A percentile compares a stretch with the other conserved stretches of the same genome.
phyloP scores from a whole-genome alignment of 2,797 vertebrate genomes.

The Falco biarmicus region DNA sequence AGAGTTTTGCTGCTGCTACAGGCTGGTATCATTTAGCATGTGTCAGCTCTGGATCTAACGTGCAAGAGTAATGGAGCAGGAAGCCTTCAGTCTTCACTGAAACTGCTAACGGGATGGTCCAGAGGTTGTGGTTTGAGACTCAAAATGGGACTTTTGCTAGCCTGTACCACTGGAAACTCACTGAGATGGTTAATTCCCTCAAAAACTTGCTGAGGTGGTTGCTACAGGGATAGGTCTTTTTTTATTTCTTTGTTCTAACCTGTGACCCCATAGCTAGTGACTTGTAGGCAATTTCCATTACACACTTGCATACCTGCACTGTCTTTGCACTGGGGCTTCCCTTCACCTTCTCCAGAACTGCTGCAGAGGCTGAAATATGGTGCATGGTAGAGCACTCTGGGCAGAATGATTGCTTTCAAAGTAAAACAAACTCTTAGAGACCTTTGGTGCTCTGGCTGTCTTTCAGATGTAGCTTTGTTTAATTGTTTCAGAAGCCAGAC shows the following conservation, averaged over 20 bases:
- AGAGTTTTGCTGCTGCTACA: conserved; percentile 9
- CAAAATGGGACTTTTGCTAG: background rate
- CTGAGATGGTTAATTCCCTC: background rate
- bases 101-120: background rate
- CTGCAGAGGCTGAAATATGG: background rate
- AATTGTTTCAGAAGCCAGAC: background rate
- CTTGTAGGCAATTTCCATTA: background rate
- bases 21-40: background rate
- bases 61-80: background rate
- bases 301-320: background rate
- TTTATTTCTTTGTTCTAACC: background rate
- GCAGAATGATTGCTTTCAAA: background rate
- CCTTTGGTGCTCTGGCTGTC: background rate
- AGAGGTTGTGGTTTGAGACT: background rate
- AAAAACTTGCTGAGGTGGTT: background rate
- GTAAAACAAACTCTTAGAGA: background rate
- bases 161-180: background rate
- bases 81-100: background rate
- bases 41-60: background rate
- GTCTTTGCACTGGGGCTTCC: background rate
- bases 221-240: background rate
- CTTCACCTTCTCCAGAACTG: background rate
- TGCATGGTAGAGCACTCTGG: background rate
- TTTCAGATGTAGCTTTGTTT: background rate
- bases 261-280: background rate